Evolutionary conservation across 2,888 invertebrate species (phyloP), one percentile per base, ranked within the genome.

Genomic region (Sicus ferrugineus): DNA sequence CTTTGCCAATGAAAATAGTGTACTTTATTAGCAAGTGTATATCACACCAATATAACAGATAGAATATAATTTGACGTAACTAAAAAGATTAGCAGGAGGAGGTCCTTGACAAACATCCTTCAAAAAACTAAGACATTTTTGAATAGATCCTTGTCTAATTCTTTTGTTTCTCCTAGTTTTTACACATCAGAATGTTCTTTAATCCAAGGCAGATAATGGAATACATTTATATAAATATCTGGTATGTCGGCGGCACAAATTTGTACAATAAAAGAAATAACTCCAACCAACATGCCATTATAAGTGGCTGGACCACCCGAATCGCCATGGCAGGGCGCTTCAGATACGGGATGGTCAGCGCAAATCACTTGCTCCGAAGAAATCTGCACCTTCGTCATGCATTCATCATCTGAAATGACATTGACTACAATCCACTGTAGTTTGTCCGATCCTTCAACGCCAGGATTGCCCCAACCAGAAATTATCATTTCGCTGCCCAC

Each of bases 261-360:
- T 42, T 42, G 14, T 14, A 16, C 5, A 1, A 42, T 3, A 4
- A 16, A 83, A 52, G 83, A 83, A 7, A 82, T 79, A 23, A 83
- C 30, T 16, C 78, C 81, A 34, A 79, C 79, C 31, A 82, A 50
- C 62, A 76, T 77, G 16, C 73, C 77, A 11, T 79, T 19, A 73
- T 74, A 75, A 63, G 78, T 77, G 3, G 83, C 26, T 0, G 83
- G 82, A 0, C 82, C 81, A 6, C 84, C 82, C 2, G 78, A 81
- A 65, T 81, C 82, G 16, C 82, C 81, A 56, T 76, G 77, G 68
- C 80, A 81, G 9, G 77, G 87, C 0, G 89, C 89, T 74, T 1
- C 14, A 26, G 5, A 6, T 2, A 3, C 1, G 16, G 7, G 1
- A 16, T 54, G 54, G 28, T 54, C 54, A 23, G 28, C 16, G 28